Conservation (phyloP, 2,113 vertebrate genomes). For the Saccopteryx bilineata region DNA sequence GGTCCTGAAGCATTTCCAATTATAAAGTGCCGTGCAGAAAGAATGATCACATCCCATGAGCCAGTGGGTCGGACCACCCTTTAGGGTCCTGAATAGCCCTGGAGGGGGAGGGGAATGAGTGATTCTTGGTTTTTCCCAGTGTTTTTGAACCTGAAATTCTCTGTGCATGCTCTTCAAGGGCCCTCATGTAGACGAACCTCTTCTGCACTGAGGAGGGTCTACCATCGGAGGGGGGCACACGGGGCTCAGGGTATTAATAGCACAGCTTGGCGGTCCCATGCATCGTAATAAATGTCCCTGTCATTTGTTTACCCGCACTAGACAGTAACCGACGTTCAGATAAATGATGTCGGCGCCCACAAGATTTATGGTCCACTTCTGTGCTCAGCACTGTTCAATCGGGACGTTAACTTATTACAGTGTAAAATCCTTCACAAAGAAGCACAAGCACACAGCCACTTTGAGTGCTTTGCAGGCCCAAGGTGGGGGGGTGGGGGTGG, state of each 20-base stretch:
- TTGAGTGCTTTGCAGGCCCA: constrained; percentile 82
- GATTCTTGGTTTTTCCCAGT: not conserved
- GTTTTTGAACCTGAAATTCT: constrained; percentile 56
- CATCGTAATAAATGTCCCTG: constrained; percentile 84
- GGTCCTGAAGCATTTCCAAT: not conserved
- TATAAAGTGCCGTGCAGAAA: not conserved
- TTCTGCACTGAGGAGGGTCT: constrained; percentile 65
- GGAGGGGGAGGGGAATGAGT: not conserved
- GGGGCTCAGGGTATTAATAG: constrained; percentile 81
- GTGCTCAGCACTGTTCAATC: constrained; percentile 88
- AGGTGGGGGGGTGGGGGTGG: constrained; percentile 70
- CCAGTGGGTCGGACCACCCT: accelerated
- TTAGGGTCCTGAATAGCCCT: not conserved
- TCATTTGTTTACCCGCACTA: constrained; percentile 85
- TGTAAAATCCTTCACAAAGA: constrained; percentile 87
- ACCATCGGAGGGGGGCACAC: not conserved
- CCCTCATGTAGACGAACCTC: constrained; percentile 69
- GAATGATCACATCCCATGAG: not conserved
- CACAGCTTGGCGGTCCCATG: constrained; percentile 74
- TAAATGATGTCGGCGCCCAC: constrained; percentile 87
- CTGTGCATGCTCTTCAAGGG: constrained; percentile 12
- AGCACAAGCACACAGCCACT: constrained; percentile 85
- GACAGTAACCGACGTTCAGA: constrained; percentile 87
- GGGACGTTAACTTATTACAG: constrained; percentile 88
- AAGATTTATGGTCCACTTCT: constrained; percentile 88